Base-by-base conservation (phyloP, 2,888 invertebrate species). In the Tricholauxania praeusta region DNA sequence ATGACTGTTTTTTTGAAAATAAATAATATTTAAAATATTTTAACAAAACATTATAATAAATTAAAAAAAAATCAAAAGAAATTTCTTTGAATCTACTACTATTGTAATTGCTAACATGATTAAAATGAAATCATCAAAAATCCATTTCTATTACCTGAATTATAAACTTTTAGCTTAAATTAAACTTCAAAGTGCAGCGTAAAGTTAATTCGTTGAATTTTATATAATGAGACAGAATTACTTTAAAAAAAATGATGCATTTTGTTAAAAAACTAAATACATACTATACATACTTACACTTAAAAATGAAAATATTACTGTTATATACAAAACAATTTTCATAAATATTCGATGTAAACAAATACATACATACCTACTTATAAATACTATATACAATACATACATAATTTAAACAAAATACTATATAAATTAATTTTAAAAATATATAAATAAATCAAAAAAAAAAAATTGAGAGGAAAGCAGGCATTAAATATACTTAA, bases 1-100 rank as follows among this genome's bases (percentile, higher is more conserved):
- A 82, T 82, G 84, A 83, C 84, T 84, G 85, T 84, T 82, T 83
- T 81, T 80, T 81, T 77, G 75, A 75, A 80, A 79, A 78, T 39
- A 74, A 76, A 76, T 74, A 69, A 74, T 75, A n/a, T n/a, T n/a
- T n/a, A 71, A 62, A 39, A 49, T 17, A 65, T 19, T 19, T 75
- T 28, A 28, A 22, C 22, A 75, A 28, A 74, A 72, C 69, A 52
- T 28, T n/a, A 55, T 15, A 47, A 48, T 28, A 6, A 55, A 53
- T 10, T 67, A 57, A 51, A 60, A 69, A 63, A 14, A 47, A 59
- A 63, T 39, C 39, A 7, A 39, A 39, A 10, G 8, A 39, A 10
- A 39, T 10, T 39, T 2, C 10, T 39, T 39, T 10, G 39, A 39
- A 39, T 39, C 10, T 39, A 39, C 39, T 60, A 60, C 17, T 59